These are phyloP conservation scores for Torymus aiolomorphi DNA, from an alignment of 2,888 invertebrate species.

Conservation along the genomic window DNA sequence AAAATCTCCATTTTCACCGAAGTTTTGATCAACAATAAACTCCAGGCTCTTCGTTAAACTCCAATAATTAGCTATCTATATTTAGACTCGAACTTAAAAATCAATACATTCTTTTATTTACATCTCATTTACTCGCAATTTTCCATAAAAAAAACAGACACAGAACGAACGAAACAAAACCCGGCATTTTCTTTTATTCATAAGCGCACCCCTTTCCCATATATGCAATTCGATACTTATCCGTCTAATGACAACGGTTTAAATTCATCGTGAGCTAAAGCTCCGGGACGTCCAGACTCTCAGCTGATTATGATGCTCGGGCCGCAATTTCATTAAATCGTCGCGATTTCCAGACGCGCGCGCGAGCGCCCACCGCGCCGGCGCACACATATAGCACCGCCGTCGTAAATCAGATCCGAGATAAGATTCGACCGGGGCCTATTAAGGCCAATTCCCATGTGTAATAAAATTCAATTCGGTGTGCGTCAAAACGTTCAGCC, in stretches of 20 bases:
- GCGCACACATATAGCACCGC: not conserved
- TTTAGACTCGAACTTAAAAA: no score
- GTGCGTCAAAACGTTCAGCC: constrained; percentile 5
- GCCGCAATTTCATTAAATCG: constrained; percentile 44
- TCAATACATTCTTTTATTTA: no score
- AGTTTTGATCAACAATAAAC: no score
- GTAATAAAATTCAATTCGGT: constrained; percentile 43
- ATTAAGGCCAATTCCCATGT: constrained; percentile 51
- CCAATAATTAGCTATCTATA: no score
- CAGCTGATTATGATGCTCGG: no score
- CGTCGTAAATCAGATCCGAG: constrained; percentile 53
- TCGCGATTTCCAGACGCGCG: not conserved
- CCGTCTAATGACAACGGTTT: constrained; percentile 30
- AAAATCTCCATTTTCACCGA: no score
- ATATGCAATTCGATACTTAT: constrained; percentile 34
- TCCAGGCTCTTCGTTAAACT: no score
- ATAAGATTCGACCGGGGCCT: constrained; percentile 45
- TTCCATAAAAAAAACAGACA: no score
- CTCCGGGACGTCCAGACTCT: not conserved
- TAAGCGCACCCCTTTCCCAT: no score
- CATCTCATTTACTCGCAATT: no score
- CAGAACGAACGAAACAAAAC: no score
- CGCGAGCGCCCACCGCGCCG: not conserved
- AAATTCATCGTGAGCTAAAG: constrained; percentile 22
- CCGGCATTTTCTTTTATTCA: no score